Percentiles rank a stretch among this genome's conserved stretches.
These are phyloP conservation scores for Drosophila quinaria DNA, from an alignment of 2,888 invertebrate genomes.

Conservation along the genomic window DNA sequence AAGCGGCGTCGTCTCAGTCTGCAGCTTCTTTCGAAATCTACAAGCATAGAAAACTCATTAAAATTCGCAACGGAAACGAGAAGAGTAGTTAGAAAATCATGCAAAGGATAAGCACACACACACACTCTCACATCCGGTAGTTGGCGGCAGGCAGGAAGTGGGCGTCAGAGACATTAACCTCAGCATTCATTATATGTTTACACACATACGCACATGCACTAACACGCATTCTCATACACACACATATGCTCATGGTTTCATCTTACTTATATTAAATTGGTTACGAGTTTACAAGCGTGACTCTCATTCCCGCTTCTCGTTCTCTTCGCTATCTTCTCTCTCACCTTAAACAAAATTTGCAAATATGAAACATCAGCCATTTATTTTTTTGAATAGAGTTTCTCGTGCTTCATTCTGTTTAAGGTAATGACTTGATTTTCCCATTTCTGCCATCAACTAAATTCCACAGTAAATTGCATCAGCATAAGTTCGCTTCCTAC, in stretches of 20 bases:
- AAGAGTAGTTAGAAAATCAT: slow-evolving; percentile 28
- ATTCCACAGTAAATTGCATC: slow-evolving; percentile 49
- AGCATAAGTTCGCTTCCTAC: slow-evolving; percentile 7
- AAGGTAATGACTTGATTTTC: slow-evolving; percentile 16
- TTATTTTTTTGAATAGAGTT: slow-evolving; percentile 24
- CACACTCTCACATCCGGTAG: slow-evolving; percentile 1
- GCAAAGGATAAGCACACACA: slow-evolving; percentile 7
- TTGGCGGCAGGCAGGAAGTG: slow-evolving; percentile 6
- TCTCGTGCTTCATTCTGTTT: slow-evolving; percentile 29
- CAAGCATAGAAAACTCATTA: slow-evolving; percentile 45
- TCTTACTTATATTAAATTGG: slow-evolving; percentile 43
- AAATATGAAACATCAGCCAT: slow-evolving; percentile 33
- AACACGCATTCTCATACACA: background rate
- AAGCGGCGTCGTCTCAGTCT: background rate
- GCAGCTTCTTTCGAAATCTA: background rate
- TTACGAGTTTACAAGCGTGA: slow-evolving; percentile 29
- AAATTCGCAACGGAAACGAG: slow-evolving; percentile 51
- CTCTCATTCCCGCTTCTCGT: background rate
- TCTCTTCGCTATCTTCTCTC: slow-evolving; percentile 4
- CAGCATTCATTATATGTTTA: slow-evolving; percentile 33
- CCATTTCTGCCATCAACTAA: slow-evolving; percentile 16
- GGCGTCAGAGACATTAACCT: slow-evolving; percentile 21
- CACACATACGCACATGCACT: slow-evolving; percentile 26
- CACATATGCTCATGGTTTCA: background rate
- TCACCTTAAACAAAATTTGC: slow-evolving; percentile 57